A percentile compares a stretch with the other conserved stretches of the same genome.
phyloP scores from a whole-genome alignment of 2,888 invertebrate genomes.

The Cryptocephalus moraei region DNA sequence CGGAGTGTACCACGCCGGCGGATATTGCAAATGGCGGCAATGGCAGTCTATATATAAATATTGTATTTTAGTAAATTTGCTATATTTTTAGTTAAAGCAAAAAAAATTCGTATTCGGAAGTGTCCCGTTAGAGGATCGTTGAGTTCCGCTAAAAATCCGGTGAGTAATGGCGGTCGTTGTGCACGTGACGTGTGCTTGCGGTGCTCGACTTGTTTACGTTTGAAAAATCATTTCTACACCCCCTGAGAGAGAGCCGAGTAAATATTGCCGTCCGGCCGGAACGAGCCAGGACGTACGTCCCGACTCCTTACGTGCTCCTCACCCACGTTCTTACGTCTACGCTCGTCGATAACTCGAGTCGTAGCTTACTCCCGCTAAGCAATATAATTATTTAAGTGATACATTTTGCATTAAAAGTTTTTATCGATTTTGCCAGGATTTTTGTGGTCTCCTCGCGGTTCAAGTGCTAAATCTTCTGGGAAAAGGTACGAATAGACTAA shows the following conservation, averaged over 20 bases:
- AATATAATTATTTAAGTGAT: constrained; percentile 41
- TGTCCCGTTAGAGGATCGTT: constrained; percentile 15
- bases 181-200: constrained; percentile 7
- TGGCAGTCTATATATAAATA: constrained; percentile 36
- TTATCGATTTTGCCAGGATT: constrained; percentile 38
- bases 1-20: constrained; percentile 31
- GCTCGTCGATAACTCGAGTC: constrained; percentile 30
- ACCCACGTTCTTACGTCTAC: constrained; percentile 26
- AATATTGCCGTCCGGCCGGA: constrained; percentile 29
- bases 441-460: constrained; percentile 27
- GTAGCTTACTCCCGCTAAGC: constrained; percentile 29
- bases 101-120: constrained; percentile 19
- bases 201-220: constrained; percentile 26
- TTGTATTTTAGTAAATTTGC: constrained; percentile 32
- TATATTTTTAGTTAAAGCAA: constrained; percentile 21
- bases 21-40: constrained; percentile 36
- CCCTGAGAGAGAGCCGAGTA: constrained; percentile 32
- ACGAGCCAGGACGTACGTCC: constrained; percentile 28
- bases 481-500: constrained; percentile 22
- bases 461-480: constrained; percentile 11
- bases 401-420: constrained; percentile 41
- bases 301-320: constrained; percentile 26
- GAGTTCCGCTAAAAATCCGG: constrained; percentile 19
- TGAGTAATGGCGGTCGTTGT: constrained; percentile 15
- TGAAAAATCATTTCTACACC: constrained; percentile 31